Evolutionary conservation across 2,888 invertebrate genomes (phyloP), one percentile per base, ranked within the genome.

Genomic region (Dione vanillae): DNA sequence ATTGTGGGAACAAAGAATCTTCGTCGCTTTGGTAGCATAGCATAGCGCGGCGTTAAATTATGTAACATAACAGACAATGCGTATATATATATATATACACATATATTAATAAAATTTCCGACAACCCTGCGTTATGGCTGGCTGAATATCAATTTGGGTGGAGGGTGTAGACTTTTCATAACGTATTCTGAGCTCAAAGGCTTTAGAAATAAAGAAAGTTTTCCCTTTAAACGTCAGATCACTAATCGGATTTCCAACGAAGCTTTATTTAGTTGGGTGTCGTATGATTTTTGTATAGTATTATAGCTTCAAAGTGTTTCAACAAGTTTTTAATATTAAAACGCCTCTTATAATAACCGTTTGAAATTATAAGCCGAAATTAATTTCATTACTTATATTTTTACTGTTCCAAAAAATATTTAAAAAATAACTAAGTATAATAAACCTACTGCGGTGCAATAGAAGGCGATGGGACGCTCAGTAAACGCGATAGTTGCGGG

Each of bases 81-180:
- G 5, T 27, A 5, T 27, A 27, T 5, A 27, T 27, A 27, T 27
- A 27, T 3, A 27, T 3, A 27, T 27, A 5, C 5, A 27, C 27
- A 27, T 27, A 27, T 27, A 3, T 27, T 27, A 27, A 3, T 3
- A 27, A 27, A 27, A 27, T 3, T 6, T 6, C 16, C 37, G 67
- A 54, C 73, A 73, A 66, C 73, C 73, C 73, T 73, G 52, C 56
- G 56, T 45, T 51, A 70, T 20, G 73, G 70, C 56, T 68, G 71
- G 74, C 61, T 66, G 74, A 66, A 75, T 73, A 75, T 74, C 69
- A 73, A 75, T 72, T 73, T 69, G 59, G 65, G 51, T 20, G 41
- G 49, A 73, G 69, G 70, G 71, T 68, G 65, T 51, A 43, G 40
- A 19, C 35, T 20, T 35, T 51, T 14, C 20, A 49, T 56, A 62